Evolutionary conservation across 2,113 vertebrate species (phyloP), one percentile per base, ranked within the genome.

Genomic region (Mugil cephalus): DNA sequence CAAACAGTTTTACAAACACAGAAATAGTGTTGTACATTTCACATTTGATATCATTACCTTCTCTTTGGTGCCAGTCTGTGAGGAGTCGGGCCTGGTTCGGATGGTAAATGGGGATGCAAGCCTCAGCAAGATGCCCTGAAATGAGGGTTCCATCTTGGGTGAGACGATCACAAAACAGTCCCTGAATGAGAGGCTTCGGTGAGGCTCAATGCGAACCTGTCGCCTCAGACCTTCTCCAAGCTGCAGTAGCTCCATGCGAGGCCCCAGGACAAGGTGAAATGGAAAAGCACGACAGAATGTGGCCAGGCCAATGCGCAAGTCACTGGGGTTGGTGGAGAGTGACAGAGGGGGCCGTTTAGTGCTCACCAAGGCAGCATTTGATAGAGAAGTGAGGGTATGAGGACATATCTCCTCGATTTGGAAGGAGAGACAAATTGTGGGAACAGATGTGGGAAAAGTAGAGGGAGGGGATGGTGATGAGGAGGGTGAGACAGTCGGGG

Each of bases 261-360:
- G 92, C 68, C 98, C 98, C 82, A 99, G 94, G 90, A 99, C 97
- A 64, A 99, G 80, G 74, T 99, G 98, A 89, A 99, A 99, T 0
- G 98, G 98, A 66, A 99, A 99, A 52, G 96, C 96, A 86, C 96
- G 92, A 92, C 97, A 99, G 93, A 99, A 99, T 8, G 97, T 99
- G 83, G 85, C 97, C 94, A 99, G 95, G 87, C 95, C 94, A 51
- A 99, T 97, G 83, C 96, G 91, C 81, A 99, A 94, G 88, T 99
- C 97, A 4, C 93, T 88, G 1, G 97, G 96, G 18, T 94, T 94
- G 6, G 90, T 94, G 7, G 98, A 98, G 34, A 96, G 92, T 66
- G 93, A 93, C 0, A 79, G 89, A 4, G 89, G 93, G 82, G 94
- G 90, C 50, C 89, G 82, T 90, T 94, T 95, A 35, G 83, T 47